These are phyloP conservation scores for Prolemur simus DNA, from an alignment of 2,113 vertebrate genomes.

Conservation along the genomic window DNA sequence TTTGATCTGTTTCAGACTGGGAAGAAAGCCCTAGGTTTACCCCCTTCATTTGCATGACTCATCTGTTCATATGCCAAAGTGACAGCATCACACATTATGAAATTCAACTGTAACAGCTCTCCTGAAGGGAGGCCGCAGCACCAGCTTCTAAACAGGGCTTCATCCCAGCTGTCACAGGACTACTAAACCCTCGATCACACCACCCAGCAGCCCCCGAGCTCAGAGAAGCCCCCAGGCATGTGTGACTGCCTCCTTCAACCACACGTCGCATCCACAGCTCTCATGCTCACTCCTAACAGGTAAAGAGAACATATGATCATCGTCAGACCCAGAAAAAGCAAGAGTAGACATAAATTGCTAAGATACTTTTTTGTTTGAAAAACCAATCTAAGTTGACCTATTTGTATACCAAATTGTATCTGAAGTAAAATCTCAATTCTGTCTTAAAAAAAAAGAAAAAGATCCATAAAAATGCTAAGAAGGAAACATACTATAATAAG, in stretches of 20 bases:
- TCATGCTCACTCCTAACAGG: fast-evolving
- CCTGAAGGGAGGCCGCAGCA: fast-evolving
- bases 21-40: not conserved
- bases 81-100: fast-evolving
- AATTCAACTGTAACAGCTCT: fast-evolving
- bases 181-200: not conserved
- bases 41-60: fast-evolving
- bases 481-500: not conserved
- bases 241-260: too few species aligned
- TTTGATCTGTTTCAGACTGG: not conserved
- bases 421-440: not conserved
- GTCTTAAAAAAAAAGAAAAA: not conserved
- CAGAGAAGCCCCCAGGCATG: not conserved
- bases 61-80: fast-evolving
- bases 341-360: not conserved
- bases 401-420: not conserved
- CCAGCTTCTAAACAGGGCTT: fast-evolving
- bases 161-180: too few species aligned
- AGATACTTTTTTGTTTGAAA: not conserved
- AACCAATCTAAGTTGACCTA: not conserved
- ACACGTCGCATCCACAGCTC: fast-evolving
- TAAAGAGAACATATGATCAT: not conserved
- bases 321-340: not conserved
- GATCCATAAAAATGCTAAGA: not conserved
- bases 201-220: not conserved